Percentiles rank a stretch among this genome's conserved stretches.
Conservation (phyloP, 2,113 vertebrate genomes). For the Lutjanus erythropterus region DNA sequence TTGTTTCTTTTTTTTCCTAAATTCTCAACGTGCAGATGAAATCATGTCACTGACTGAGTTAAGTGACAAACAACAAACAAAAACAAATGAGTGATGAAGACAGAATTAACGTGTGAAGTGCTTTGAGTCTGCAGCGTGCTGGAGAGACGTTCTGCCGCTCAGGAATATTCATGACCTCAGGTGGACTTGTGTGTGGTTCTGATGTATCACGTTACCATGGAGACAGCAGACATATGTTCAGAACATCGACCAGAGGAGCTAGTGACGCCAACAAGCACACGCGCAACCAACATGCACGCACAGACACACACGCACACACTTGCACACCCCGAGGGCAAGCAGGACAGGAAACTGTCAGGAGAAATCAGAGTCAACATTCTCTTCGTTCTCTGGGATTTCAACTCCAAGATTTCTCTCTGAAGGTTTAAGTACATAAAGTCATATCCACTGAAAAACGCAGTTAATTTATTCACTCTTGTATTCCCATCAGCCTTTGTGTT, state of each 20-base stretch:
- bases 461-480: constrained; percentile 53
- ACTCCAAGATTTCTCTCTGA: constrained; percentile 48
- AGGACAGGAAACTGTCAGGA: constrained; percentile 73
- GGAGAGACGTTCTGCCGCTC: not conserved
- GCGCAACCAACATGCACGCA: not conserved
- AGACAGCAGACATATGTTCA: constrained; percentile 76
- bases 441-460: constrained; percentile 10
- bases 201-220: constrained; percentile 70
- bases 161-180: constrained; percentile 50
- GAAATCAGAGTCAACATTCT: constrained; percentile 73
- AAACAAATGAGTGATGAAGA: not conserved
- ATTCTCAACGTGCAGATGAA: not conserved
- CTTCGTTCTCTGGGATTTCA: constrained; percentile 52
- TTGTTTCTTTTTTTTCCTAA: too few relatives aligned
- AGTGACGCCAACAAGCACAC: constrained; percentile 34
- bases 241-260: constrained; percentile 52
- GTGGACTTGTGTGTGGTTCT: constrained; percentile 42
- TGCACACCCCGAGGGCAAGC: constrained; percentile 46
- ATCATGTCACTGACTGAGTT: not conserved
- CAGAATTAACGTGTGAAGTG: not conserved
- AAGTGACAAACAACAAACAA: accelerated
- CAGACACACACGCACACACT: constrained; percentile 7
- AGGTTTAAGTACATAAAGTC: constrained; percentile 51
- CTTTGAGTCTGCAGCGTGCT: not conserved
- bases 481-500: constrained; percentile 65